These are phyloP conservation scores for Rhyacophila evoluta DNA, from an alignment of 2,888 invertebrate species.

Conservation along the genomic window DNA sequence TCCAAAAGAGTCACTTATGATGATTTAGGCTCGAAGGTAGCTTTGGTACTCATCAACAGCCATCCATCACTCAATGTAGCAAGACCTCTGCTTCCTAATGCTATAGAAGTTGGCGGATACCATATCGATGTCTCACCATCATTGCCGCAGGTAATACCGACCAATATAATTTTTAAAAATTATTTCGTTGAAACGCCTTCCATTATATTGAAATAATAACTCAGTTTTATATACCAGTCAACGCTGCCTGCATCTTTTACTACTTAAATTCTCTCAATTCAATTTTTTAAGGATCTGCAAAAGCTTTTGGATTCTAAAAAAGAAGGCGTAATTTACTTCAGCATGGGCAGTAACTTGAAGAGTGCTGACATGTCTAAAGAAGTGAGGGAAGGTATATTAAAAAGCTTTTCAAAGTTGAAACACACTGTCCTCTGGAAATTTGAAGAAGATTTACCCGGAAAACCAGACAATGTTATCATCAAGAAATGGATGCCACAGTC, in stretches of 20 bases:
- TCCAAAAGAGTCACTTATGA: constrained; percentile 34
- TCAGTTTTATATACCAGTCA: no score
- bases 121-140: constrained; percentile 45
- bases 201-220: no score
- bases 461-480: constrained; percentile 64
- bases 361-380: constrained; percentile 61
- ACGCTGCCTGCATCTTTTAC: no score
- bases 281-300: constrained; percentile 59
- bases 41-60: constrained; percentile 48
- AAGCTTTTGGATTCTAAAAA: constrained; percentile 62
- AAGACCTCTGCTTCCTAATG: constrained; percentile 38
- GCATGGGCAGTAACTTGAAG: constrained; percentile 65
- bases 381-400: constrained; percentile 59
- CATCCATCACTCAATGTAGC: constrained; percentile 45
- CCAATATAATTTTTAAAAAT: not conserved
- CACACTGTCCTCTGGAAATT: constrained; percentile 68
- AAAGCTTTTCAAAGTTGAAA: constrained; percentile 63
- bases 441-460: constrained; percentile 59
- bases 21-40: constrained; percentile 39
- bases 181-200: no score
- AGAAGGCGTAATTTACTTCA: constrained; percentile 67
- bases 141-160: constrained; percentile 25
- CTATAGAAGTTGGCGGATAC: constrained; percentile 48
- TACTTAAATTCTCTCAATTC: not conserved
- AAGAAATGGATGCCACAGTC: constrained; percentile 65